phyloP scores from a whole-genome alignment of 2,113 vertebrate genomes.

The Crotalus tigris region DNA sequence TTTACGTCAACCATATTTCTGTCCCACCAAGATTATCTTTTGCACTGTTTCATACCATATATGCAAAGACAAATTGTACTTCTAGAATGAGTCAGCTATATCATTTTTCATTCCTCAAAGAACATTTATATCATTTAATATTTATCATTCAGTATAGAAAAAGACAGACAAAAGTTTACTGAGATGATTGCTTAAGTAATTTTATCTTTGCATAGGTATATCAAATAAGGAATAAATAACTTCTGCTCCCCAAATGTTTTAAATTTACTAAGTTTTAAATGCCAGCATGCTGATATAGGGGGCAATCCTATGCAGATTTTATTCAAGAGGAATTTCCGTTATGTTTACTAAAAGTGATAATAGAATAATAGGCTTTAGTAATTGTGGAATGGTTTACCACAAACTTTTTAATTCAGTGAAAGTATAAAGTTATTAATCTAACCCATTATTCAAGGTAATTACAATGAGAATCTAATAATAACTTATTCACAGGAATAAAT shows the following conservation, averaged over 20 bases:
- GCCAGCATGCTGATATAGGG: not conserved
- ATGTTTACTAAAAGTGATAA: not conserved
- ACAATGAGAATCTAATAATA: not conserved
- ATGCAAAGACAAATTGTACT: not conserved
- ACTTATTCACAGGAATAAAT: not conserved
- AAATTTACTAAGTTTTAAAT: not conserved
- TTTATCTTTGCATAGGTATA: not conserved
- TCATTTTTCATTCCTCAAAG: not conserved
- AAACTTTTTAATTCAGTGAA: not conserved
- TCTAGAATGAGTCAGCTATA: not conserved
- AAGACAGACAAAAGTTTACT: not conserved
- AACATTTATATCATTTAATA: not conserved
- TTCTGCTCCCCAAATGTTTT: not conserved
- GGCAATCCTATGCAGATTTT: not conserved
- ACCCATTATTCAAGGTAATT: not conserved
- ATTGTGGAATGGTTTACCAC: not conserved
- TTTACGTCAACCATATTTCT: constrained; percentile 10
- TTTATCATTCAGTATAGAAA: not conserved
- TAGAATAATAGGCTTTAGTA: not conserved
- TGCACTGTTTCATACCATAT: not conserved
- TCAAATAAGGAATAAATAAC: not conserved
- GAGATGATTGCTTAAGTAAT: not conserved
- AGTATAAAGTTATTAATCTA: not conserved
- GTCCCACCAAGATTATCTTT: constrained; percentile 10
- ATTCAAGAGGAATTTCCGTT: not conserved